Percentiles rank a stretch among this genome's conserved stretches.
These are phyloP conservation scores for Linyphia triangularis DNA, from an alignment of 2,888 invertebrate species.

Conservation along the genomic window DNA sequence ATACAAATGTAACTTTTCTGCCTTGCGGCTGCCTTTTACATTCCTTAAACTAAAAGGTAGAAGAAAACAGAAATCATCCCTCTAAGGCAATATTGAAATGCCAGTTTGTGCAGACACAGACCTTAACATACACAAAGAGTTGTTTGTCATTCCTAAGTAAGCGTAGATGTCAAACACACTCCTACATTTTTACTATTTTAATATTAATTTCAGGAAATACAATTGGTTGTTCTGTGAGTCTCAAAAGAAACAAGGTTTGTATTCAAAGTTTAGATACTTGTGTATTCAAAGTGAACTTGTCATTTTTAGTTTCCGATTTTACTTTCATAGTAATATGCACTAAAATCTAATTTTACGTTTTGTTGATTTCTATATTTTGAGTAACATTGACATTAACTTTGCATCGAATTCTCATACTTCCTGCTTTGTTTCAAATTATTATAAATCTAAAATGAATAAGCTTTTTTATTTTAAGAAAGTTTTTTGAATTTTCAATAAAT, in stretches of 20 bases:
- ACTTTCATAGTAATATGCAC: too few species aligned
- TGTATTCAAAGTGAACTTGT: too few species aligned
- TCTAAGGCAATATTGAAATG: constrained; percentile 17
- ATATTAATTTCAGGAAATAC: not conserved
- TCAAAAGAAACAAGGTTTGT: not conserved
- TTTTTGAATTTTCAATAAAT: too few species aligned
- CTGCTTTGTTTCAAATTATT: too few species aligned
- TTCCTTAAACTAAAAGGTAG: not conserved
- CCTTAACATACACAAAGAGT: constrained; percentile 14
- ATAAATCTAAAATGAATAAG: too few species aligned
- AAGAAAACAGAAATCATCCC: constrained; percentile 9
- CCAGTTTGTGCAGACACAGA: constrained; percentile 17
- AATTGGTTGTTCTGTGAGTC: not conserved
- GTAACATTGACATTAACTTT: too few species aligned
- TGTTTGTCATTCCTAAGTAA: constrained; percentile 52
- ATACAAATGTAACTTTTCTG: not conserved
- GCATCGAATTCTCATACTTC: too few species aligned
- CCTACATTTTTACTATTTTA: not conserved
- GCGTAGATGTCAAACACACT: constrained; percentile 48
- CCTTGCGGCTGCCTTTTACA: constrained; percentile 1
- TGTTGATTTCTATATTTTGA: too few species aligned
- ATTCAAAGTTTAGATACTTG: too few species aligned
- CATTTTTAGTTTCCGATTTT: too few species aligned
- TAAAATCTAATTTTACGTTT: too few species aligned
- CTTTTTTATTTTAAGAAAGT: too few species aligned